Evolutionary conservation across 2,113 vertebrate genomes (phyloP).

Genomic region (Brienomyrus brachyistius): DNA sequence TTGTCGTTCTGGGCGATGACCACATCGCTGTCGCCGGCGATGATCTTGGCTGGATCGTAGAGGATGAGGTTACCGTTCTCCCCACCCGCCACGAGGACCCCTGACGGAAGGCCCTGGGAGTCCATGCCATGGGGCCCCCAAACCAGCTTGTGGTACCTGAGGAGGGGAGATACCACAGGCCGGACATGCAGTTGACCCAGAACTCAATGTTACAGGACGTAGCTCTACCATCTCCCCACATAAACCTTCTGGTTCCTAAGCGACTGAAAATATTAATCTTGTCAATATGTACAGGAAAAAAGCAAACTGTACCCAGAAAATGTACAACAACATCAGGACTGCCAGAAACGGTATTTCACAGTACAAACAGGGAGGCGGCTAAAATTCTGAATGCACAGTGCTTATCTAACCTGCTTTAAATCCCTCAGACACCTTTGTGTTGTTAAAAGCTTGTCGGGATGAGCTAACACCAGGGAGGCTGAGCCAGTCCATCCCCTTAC

Average conservation of each 20-base stretch:
- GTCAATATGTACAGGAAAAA: background rate
- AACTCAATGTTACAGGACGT: background rate
- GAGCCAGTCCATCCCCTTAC: background rate
- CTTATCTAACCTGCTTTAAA: background rate
- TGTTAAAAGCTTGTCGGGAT: background rate
- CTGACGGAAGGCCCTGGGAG: conserved; percentile 56
- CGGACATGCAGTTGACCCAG: background rate
- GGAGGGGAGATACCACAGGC: background rate
- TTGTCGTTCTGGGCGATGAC: conserved; percentile 80
- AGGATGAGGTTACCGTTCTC: conserved; percentile 90
- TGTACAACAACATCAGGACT: background rate
- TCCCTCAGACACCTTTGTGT: background rate
- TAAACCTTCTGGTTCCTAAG: background rate
- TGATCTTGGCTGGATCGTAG: conserved; percentile 85
- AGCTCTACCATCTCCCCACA: background rate
- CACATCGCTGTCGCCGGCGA: conserved; percentile 73
- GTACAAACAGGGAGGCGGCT: background rate
- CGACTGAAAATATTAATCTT: background rate
- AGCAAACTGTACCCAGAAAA: background rate
- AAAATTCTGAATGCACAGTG: background rate
- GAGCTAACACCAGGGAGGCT: background rate
- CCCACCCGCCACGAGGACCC: conserved; percentile 84
- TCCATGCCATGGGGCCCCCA: conserved; percentile 79
- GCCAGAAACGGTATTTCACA: background rate
- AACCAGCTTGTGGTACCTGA: conserved; percentile 90